A percentile compares a stretch with the other conserved stretches of the same genome.
Conservation (phyloP, 2,797 vertebrate genomes). For the Florisuga fusca region DNA sequence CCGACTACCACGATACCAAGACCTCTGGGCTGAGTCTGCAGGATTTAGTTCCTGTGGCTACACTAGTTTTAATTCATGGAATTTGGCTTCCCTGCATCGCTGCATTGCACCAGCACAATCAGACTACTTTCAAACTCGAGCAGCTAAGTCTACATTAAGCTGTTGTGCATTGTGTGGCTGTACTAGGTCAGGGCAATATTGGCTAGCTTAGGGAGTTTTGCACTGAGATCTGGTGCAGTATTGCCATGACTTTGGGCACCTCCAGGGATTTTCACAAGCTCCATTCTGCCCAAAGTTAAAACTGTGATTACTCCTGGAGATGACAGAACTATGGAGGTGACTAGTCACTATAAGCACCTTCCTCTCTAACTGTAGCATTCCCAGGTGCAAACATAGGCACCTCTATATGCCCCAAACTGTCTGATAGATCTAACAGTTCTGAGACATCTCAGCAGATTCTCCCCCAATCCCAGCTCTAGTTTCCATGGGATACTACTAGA, state of each 20-base stretch:
- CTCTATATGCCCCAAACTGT: background rate
- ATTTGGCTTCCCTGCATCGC: background rate
- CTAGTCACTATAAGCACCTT: background rate
- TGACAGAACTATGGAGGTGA: background rate
- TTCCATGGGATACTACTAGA: background rate
- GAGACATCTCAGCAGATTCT: background rate
- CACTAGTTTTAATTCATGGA: background rate
- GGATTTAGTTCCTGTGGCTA: background rate
- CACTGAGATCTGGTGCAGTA: background rate
- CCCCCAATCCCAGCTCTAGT: background rate
- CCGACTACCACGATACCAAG: background rate
- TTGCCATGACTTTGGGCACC: background rate
- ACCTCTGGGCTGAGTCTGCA: background rate
- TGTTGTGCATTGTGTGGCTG: background rate
- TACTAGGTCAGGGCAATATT: background rate
- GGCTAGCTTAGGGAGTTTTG: background rate
- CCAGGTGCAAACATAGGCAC: background rate
- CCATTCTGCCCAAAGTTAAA: background rate
- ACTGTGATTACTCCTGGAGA: background rate
- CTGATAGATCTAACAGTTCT: background rate
- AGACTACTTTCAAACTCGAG: background rate
- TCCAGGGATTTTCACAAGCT: background rate
- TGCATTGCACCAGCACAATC: background rate
- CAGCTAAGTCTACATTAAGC: background rate
- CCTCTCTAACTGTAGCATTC: background rate